phyloP scores from a whole-genome alignment of 2,888 invertebrate species.

The Rhagonycha fulva region DNA sequence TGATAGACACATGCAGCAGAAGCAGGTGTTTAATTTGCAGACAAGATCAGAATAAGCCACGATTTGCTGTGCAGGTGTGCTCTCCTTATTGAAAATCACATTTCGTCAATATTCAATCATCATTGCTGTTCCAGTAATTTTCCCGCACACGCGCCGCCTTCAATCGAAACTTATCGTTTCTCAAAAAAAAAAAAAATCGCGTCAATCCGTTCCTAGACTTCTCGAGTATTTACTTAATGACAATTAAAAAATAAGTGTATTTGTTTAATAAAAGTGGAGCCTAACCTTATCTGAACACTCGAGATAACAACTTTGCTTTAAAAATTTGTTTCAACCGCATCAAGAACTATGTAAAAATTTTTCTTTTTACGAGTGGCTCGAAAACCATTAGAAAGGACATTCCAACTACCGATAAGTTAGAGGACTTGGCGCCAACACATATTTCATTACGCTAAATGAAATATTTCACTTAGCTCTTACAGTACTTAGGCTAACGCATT shows the following conservation, averaged over 20 bases:
- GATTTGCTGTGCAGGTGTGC: conserved; percentile 27
- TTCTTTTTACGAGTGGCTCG: not conserved
- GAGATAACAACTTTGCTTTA: not conserved
- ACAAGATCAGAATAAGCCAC: conserved; percentile 26
- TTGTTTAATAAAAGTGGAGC: not conserved
- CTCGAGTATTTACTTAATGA: not conserved
- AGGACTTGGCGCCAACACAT: conserved; percentile 14
- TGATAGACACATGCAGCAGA: conserved; percentile 26
- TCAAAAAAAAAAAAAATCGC: not conserved
- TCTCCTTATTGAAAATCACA: not conserved
- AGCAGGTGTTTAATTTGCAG: conserved; percentile 30
- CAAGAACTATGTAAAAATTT: not conserved
- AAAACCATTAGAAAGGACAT: conserved; percentile 8
- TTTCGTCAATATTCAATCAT: not conserved
- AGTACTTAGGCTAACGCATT: not conserved
- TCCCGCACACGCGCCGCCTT: not conserved
- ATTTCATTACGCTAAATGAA: conserved; percentile 12
- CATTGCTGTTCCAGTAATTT: not conserved
- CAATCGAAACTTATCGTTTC: not conserved
- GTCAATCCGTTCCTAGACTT: not conserved
- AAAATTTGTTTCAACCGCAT: not conserved
- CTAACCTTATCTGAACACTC: not conserved
- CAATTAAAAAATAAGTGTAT: not conserved
- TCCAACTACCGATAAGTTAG: conserved; percentile 13
- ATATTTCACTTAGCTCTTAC: not conserved